Evolutionary conservation across 1,140 invertebrate genomes (phyloP).

Genomic region (Listronotus bonariensis): DNA sequence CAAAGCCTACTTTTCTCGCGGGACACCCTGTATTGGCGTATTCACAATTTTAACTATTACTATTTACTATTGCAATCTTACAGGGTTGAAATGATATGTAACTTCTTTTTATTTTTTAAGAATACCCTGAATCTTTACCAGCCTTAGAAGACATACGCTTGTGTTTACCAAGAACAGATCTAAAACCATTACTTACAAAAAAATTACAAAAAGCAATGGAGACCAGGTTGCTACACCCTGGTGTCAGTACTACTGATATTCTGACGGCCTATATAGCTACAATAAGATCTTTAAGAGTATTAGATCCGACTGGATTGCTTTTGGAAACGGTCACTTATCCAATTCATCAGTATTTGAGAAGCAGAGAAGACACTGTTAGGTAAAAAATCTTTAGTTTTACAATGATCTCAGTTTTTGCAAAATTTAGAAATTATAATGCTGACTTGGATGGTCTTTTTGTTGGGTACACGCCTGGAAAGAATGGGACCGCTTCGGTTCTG

Average conservation of each 20-base stretch:
- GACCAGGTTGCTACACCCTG: constrained; percentile 85
- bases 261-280: constrained; percentile 95
- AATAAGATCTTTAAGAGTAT: constrained; percentile 86
- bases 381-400: constrained; percentile 37
- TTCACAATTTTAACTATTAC: no score
- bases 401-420: no score
- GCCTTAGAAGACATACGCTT: constrained; percentile 87
- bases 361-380: constrained; percentile 88
- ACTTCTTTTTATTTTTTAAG: constrained; percentile 55
- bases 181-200: constrained; percentile 74
- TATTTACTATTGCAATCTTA: no score
- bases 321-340: constrained; percentile 94
- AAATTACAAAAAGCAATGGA: constrained; percentile 80
- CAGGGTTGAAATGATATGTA: no score
- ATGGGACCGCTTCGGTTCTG: no score
- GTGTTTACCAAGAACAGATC: constrained; percentile 85
- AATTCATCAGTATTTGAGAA: constrained; percentile 83
- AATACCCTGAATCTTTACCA: constrained; percentile 94
- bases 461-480: no score
- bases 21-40: no score
- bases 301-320: constrained; percentile 92
- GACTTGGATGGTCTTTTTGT: no score
- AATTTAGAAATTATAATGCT: no score
- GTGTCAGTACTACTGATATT: constrained; percentile 97
- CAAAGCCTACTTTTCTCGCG: no score